Base-by-base conservation (phyloP, 2,797 vertebrate species). In the Ceyx erithaca region DNA sequence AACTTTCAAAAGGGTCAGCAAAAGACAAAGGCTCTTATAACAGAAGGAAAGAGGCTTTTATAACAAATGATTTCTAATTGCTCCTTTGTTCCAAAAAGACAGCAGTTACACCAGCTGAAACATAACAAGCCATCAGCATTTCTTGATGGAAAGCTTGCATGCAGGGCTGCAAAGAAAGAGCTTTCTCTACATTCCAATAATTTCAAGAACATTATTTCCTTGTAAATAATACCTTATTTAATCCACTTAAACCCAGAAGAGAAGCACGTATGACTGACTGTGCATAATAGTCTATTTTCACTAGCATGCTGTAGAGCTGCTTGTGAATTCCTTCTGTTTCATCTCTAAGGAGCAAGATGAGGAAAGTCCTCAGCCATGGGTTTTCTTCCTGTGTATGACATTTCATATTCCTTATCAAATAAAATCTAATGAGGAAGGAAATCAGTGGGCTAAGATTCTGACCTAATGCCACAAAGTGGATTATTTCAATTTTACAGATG, bases 31-130 rank as follows among this genome's bases (percentile, higher is more conserved):
- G 97, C 98, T 98, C 96, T 97, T 88, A 94, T 97, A 98, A 97
- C 97, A 98, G 98, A 98, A 98, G 98, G 98, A 98, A 98, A 97
- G 95, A 98, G 98, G 98, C 98, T 99, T 99, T 99, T 99, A 98
- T 97, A 97, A 98, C 98, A 99, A 99, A 99, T 99, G 96, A 99
- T 98, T 98, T 99, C 98, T 99, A 99, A 99, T 99, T 99, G 98
- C 95, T 97, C 97, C 99, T 99, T 99, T 99, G 98, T 99, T 99
- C 98, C 97, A 95, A 81, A 96, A 90, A 95, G 94, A 97, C 97
- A 97, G 98, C 97, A 97, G 97, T 98, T 98, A 98, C 96, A 98
- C 98, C 97, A 94, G 96, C 97, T 94, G 96, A 94, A 97, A 98
- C 95, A 96, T 97, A 97, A 96, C 97, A 98, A 98, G 97, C 91